Evolutionary conservation across 2,113 vertebrate species (phyloP).

Genomic region (Chlamydotis undulata): DNA sequence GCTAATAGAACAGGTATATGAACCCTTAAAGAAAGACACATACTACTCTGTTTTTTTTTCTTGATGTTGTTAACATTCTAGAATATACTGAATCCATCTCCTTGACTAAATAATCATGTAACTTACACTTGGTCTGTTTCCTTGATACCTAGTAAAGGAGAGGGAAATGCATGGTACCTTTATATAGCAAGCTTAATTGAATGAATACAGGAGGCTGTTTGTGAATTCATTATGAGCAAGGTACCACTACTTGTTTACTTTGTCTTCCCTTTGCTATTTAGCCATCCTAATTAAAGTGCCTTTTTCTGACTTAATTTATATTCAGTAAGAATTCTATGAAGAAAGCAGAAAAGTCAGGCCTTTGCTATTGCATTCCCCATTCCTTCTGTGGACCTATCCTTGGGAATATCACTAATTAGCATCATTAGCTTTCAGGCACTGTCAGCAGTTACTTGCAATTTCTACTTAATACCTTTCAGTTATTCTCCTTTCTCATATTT

Average conservation of each 20-base stretch:
- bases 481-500: conserved; percentile 55
- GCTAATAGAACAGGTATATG: background rate
- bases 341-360: background rate
- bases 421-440: conserved; percentile 67
- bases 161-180: background rate
- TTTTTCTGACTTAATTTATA: conserved; percentile 39
- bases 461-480: conserved; percentile 64
- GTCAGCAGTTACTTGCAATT: conserved; percentile 60
- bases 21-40: background rate
- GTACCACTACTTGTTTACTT: background rate
- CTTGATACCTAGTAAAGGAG: background rate
- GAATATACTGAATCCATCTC: background rate
- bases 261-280: background rate
- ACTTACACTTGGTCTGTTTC: background rate
- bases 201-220: background rate
- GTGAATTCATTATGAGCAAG: background rate
- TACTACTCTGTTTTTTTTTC: background rate
- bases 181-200: background rate
- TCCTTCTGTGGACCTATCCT: background rate
- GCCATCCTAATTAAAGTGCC: conserved; percentile 12
- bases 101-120: background rate
- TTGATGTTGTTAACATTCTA: background rate
- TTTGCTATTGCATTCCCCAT: background rate
- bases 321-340: background rate
- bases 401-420: conserved; percentile 67